Evolutionary conservation across 2,888 invertebrate genomes (phyloP).

Genomic region (Mesorhabditis sp.): DNA sequence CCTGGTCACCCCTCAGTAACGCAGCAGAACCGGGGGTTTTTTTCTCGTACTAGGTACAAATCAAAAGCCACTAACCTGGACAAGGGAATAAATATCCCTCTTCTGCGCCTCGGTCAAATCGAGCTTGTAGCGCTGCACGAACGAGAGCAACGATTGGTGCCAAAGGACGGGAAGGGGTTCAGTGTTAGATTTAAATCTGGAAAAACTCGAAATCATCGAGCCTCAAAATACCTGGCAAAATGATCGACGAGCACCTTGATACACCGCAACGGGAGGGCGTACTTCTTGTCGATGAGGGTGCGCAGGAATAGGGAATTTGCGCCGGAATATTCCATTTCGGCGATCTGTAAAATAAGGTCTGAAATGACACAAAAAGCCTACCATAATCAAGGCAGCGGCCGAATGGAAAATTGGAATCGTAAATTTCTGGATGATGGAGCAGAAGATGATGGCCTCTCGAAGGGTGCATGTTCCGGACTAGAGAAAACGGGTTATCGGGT

Average conservation of each 20-base stretch:
- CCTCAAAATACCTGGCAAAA: conserved; percentile 72
- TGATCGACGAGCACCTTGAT: conserved; percentile 91
- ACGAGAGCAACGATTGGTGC: conserved; percentile 90
- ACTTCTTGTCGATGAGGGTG: conserved; percentile 91
- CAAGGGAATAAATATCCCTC: conserved; percentile 76
- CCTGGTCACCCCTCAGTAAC: too few species aligned
- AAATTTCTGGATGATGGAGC: conserved; percentile 82
- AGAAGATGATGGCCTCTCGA: conserved; percentile 89
- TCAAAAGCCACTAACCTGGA: conserved; percentile 59
- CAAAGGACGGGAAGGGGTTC: conserved; percentile 80
- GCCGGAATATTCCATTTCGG: conserved; percentile 94
- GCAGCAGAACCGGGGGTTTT: too few species aligned
- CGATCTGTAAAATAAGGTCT: conserved; percentile 71
- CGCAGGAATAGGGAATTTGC: conserved; percentile 90
- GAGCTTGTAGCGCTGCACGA: conserved; percentile 89
- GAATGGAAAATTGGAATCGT: conserved; percentile 92
- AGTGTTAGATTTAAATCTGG: background rate
- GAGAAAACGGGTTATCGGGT: conserved; percentile 34
- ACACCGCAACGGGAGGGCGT: conserved; percentile 89
- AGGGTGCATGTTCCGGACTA: conserved; percentile 87
- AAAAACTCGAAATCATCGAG: background rate
- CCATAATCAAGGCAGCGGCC: conserved; percentile 75
- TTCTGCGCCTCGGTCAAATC: conserved; percentile 89
- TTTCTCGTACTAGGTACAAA: background rate
- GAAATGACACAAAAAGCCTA: conserved; percentile 14